These are phyloP conservation scores for Phacellophora camtschatica DNA, from an alignment of 30 jellyfish, hydroid and myxozoan species.

Conservation along the genomic window DNA sequence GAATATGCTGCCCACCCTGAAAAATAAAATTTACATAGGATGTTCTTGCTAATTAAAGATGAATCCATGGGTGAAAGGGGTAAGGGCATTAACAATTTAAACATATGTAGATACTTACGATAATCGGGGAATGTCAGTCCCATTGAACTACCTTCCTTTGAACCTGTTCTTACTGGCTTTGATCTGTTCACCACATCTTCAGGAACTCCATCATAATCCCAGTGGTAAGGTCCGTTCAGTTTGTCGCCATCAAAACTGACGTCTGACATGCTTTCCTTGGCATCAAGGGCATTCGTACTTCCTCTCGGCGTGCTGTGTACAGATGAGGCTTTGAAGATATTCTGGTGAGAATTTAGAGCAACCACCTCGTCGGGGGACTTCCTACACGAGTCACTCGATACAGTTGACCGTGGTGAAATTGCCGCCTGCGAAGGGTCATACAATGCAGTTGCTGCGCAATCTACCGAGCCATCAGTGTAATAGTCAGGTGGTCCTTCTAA, in stretches of 20 bases:
- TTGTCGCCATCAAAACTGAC: constrained; percentile 52
- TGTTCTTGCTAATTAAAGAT: too few species aligned
- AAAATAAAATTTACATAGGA: too few species aligned
- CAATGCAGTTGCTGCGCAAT: constrained; percentile 72
- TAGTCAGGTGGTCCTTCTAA: constrained; percentile 89
- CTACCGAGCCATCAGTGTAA: constrained; percentile 67
- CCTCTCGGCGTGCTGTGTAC: constrained; percentile 36
- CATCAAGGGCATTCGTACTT: constrained; percentile 32
- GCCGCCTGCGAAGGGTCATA: constrained; percentile 85
- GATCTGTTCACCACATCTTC: constrained; percentile 89
- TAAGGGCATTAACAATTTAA: too few species aligned
- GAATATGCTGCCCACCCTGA: too few species aligned
- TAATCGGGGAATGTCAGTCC: constrained; percentile 75
- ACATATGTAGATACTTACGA: too few species aligned
- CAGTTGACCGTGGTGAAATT: constrained; percentile 59
- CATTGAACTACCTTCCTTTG: constrained; percentile 94
- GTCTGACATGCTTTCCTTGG: constrained; percentile 53
- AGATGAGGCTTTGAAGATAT: constrained; percentile 29
- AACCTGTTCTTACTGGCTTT: constrained; percentile 71
- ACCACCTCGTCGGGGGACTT: constrained; percentile 52
- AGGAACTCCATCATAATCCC: constrained; percentile 99
- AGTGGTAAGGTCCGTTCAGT: constrained; percentile 82
- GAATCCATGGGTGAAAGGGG: too few species aligned
- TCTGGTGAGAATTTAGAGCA: constrained; percentile 13
- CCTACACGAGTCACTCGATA: constrained; percentile 61